Base-by-base conservation (phyloP, 1,140 invertebrate genomes). In the Dendrolimus punctatus region DNA sequence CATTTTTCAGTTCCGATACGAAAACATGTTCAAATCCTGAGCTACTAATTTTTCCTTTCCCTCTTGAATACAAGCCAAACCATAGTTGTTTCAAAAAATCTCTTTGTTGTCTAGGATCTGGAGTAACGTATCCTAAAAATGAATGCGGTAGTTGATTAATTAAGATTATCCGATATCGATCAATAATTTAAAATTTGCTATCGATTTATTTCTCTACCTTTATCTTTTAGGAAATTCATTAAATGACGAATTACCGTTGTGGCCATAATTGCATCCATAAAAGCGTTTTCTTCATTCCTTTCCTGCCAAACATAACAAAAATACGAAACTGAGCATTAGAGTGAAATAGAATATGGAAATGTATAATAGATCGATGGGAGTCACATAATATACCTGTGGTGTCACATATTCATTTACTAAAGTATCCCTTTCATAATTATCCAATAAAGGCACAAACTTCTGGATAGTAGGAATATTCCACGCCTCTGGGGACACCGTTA, bases 1-100 rank as follows among this genome's bases (percentile, higher is more conserved):
- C 83, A 67, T 91, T 91, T 83, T 95, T 93, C 0, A 95, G 84
- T 89, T 97, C 95, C 0, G 94, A 92, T 2, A 97, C 85, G 74
- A 96, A 97, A 36, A 95, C 90, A 66, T 97, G 95, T 76, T 97
- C 95, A 70, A 97, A 96, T 2, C 94, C 95, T 37, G 92, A 93
- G 62, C 94, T 95, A 10, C 94, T 92, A 6, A 94, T 91, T 73
- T 91, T 92, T 9, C 92, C 92, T 64, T 90, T 89, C 0, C 93
- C 93, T 53, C 95, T 87, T 1, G 94, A 92, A 71, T 95, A 97
- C 57, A 95, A 86, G 5, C 91, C 91, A 71, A 96, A 96, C 94
- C 94, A 96, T 49, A 96, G 86, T 58, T 91, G 89, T 64, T 93
- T 90, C 8, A 97, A 76, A 4, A 91, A 89, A 66, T 95, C 91